phyloP scores from a whole-genome alignment of 2,797 vertebrate genomes.

The Rhynchotus rufescens region DNA sequence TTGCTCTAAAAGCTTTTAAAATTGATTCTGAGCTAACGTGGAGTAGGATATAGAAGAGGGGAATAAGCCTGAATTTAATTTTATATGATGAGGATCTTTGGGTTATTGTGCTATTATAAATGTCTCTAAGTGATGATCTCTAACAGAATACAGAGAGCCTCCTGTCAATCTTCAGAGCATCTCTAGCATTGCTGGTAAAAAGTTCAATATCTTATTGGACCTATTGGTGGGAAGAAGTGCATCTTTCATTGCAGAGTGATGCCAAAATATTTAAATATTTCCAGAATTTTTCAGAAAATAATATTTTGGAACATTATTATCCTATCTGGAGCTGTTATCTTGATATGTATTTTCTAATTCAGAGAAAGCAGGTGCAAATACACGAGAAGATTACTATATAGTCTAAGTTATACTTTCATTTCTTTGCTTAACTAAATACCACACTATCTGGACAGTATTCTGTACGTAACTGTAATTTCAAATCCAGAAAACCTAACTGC shows the following conservation, averaged over 20 bases:
- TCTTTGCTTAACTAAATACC: background rate
- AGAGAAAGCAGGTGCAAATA: background rate
- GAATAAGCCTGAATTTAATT: background rate
- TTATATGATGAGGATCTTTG: background rate
- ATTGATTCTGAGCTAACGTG: background rate
- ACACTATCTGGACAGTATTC: background rate
- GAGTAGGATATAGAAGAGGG: background rate
- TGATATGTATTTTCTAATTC: background rate
- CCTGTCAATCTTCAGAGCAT: background rate
- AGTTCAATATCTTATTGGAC: background rate
- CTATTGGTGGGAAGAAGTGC: background rate
- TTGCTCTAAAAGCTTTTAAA: constrained; percentile 31
- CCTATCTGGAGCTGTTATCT: background rate
- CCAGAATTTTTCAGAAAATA: background rate
- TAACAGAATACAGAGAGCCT: background rate
- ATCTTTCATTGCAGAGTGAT: background rate
- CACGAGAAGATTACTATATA: background rate
- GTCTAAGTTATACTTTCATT: background rate
- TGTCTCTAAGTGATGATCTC: background rate
- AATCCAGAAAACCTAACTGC: background rate
- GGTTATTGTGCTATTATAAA: background rate
- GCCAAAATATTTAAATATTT: background rate
- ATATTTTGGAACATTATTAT: background rate
- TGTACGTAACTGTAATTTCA: background rate
- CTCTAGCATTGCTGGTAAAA: background rate